Conservation (phyloP, 1,140 invertebrate genomes). For the Hylaeus anthracinus region DNA sequence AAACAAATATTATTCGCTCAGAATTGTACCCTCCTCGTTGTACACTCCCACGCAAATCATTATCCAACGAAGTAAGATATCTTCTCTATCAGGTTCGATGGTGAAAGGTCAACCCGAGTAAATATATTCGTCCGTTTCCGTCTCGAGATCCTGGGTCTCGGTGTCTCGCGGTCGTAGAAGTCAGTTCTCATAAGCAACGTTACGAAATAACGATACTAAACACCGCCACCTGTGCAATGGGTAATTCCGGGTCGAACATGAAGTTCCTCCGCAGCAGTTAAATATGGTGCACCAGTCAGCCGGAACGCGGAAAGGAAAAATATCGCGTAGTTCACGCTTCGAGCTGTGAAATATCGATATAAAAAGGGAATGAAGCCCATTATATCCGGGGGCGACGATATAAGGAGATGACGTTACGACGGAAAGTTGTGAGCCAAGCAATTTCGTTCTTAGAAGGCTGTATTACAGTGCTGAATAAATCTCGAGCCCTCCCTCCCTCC, state of each 20-base stretch:
- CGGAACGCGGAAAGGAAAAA: not conserved
- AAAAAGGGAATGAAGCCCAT: constrained; percentile 35
- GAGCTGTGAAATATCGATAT: constrained; percentile 34
- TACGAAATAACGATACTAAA: not conserved
- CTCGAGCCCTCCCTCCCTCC: not conserved
- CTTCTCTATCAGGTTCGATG: too few species aligned
- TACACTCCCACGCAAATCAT: too few species aligned
- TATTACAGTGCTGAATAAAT: constrained; percentile 49
- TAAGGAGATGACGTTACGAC: constrained; percentile 27
- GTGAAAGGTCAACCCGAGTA: too few species aligned
- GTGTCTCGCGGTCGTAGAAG: too few species aligned
- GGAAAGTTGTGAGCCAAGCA: constrained; percentile 53
- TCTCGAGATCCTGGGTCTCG: too few species aligned
- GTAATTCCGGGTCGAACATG: not conserved
- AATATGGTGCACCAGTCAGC: not conserved
- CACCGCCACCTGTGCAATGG: not conserved
- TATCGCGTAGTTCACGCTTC: constrained; percentile 3
- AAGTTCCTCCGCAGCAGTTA: not conserved
- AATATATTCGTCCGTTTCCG: too few species aligned
- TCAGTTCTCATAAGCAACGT: not conserved
- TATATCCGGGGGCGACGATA: constrained; percentile 37
- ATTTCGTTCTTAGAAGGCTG: constrained; percentile 50
- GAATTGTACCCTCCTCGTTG: too few species aligned
- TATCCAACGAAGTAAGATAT: too few species aligned
- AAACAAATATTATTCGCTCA: too few species aligned